These are phyloP conservation scores for Tachypleus tridentatus DNA, from an alignment of 1,140 invertebrate species.

Conservation along the genomic window DNA sequence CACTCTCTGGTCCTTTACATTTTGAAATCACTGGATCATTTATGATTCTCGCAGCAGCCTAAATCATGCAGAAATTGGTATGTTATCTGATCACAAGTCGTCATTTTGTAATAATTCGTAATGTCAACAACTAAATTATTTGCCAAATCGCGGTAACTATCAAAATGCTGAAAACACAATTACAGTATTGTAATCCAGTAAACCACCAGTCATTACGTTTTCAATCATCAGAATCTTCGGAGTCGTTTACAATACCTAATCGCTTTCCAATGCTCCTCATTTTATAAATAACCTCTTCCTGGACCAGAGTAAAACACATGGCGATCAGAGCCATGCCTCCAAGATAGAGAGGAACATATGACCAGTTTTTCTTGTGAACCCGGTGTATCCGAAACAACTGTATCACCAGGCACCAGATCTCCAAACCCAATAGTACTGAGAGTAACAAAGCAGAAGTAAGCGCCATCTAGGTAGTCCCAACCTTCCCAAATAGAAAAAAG, in stretches of 20 bases:
- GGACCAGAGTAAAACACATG: conserved; percentile 97
- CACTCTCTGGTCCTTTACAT: no score
- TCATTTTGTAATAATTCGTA: no score
- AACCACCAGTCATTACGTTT: neutral
- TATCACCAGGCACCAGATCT: conserved; percentile 46
- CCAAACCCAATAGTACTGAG: conserved; percentile 46
- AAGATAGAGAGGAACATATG: conserved; percentile 48
- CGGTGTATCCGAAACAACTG: conserved; percentile 43
- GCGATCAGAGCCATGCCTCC: conserved; percentile 92
- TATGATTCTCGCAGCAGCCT: no score
- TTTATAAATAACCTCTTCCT: conserved; percentile 83
- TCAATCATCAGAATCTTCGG: conserved; percentile 26
- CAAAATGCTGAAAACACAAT: no score
- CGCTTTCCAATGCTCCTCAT: conserved; percentile 50
- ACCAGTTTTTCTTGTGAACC: conserved; percentile 40
- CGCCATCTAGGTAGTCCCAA: conserved; percentile 32
- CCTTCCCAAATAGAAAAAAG: conserved; percentile 33
- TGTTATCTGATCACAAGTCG: no score
- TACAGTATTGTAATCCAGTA: no score
- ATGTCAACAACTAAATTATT: no score
- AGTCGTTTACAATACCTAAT: conserved; percentile 35
- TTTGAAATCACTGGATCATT: no score
- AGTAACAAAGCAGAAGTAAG: conserved; percentile 28
- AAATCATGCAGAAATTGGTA: no score
- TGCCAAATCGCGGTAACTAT: no score